Base-by-base conservation (phyloP, 2,888 invertebrate species). In the Clanis bilineata region DNA sequence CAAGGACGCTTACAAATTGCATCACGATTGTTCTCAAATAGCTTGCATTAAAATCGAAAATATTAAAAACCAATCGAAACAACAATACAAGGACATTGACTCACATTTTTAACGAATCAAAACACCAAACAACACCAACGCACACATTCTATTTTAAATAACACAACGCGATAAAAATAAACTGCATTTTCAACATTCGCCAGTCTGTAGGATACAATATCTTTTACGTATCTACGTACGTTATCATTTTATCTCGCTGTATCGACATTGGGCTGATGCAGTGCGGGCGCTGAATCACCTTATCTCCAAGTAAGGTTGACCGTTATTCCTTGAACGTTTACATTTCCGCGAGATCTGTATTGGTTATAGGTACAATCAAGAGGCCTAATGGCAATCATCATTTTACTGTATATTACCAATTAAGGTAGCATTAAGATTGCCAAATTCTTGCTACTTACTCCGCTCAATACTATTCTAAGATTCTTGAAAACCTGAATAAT, bases 221-320 rank as follows among this genome's bases (percentile, higher is more conserved):
- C 39, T 39, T 23, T 5, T 21, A n/a, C 25, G 39, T 59, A 25
- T 51, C n/a, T n/a, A n/a, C n/a, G n/a, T n/a, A n/a, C 32, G 38
- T 44, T 38, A 45, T 18, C 36, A 39, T 18, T 38, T 56, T 56
- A 56, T 59, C 45, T 45, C 32, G 36, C 32, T 23, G 55, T 59
- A 59, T 59, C 45, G 59, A 56, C 56, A 59, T 59, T 59, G 59
- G 55, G 18, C 22, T 15, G 43, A 25, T 51, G 51, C 32, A 51
- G 18, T 51, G 3, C 51, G 32, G 9, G 32, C 15, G 32, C 32
- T 32, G 10, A 32, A 51, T 51, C 28, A 51, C 15, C 51, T 51
- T 28, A 32, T 32, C 51, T 51, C 18, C 18, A 18, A 32, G 32
- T 51, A 51, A 3, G 10, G 32, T 51, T 51, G 51, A 51, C 51